Percentiles rank a stretch among this genome's conserved stretches.
Conservation (phyloP, 2,888 invertebrate genomes). For the Diogma glabrata region DNA sequence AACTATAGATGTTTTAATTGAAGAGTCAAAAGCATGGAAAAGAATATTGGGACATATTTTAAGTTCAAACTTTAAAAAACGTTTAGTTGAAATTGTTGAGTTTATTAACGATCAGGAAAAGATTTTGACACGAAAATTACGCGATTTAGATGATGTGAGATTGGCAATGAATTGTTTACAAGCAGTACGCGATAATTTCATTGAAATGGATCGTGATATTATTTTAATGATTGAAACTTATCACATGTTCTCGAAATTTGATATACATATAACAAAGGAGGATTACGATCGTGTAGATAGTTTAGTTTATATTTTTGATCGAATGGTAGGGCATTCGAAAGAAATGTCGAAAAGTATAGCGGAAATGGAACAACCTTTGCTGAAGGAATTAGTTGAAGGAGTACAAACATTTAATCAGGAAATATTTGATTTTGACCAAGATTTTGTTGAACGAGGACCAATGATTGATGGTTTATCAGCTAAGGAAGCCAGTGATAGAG, state of each 20-base stretch:
- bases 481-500: conserved; percentile 76
- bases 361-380: conserved; percentile 58
- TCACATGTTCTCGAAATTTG: conserved; percentile 51
- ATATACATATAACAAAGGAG: conserved; percentile 59
- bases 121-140: conserved; percentile 53
- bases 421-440: conserved; percentile 55
- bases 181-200: conserved; percentile 63
- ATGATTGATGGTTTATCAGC: conserved; percentile 75
- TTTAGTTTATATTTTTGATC: conserved; percentile 63
- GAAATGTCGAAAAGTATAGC: conserved; percentile 36
- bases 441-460: conserved; percentile 68
- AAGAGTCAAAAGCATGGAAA: conserved; percentile 75
- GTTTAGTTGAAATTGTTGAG: conserved; percentile 55
- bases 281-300: conserved; percentile 71
- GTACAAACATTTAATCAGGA: conserved; percentile 53
- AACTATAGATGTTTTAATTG: conserved; percentile 50
- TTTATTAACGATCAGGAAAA: conserved; percentile 68
- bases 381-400: conserved; percentile 58
- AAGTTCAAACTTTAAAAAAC: conserved; percentile 54
- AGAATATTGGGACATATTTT: conserved; percentile 55
- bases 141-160: conserved; percentile 67
- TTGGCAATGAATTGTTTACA: conserved; percentile 69
- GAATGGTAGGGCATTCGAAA: conserved; percentile 41
- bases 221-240: conserved; percentile 72
- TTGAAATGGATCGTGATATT: conserved; percentile 64